These are phyloP conservation scores for Nemotelus pantherinus DNA, from an alignment of 2,888 invertebrate genomes.

Conservation along the genomic window DNA sequence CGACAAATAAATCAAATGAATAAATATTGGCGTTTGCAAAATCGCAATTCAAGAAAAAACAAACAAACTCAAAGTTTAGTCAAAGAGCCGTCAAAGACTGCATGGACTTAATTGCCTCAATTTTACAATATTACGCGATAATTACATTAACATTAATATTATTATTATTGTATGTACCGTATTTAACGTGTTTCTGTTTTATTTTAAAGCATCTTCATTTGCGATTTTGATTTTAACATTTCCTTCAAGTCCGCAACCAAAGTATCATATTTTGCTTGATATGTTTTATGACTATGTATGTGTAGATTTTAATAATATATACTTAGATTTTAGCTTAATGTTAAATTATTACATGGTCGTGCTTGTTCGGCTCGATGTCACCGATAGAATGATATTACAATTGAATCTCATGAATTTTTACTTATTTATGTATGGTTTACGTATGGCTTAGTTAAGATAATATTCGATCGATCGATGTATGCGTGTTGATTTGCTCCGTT, in stretches of 20 bases:
- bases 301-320: background rate
- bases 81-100: slow-evolving; percentile 43
- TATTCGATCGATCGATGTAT: slow-evolving; percentile 33
- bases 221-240: too few relatives aligned
- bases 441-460: background rate
- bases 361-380: background rate
- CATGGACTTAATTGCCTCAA: slow-evolving; percentile 43
- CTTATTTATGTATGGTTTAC: slow-evolving; percentile 19
- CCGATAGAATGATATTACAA: background rate
- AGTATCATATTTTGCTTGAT: slow-evolving; percentile 32
- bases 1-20: slow-evolving; percentile 37
- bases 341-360: slow-evolving; percentile 29
- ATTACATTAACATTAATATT: slow-evolving; percentile 15
- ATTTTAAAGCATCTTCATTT: background rate
- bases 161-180: background rate
- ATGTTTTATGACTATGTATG: slow-evolving; percentile 18
- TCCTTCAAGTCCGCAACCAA: background rate
- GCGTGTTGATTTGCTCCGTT: slow-evolving; percentile 9
- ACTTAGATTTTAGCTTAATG: slow-evolving; percentile 17
- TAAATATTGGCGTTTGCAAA: background rate
- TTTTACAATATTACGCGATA: slow-evolving; percentile 22
- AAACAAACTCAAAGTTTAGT: slow-evolving; percentile 31
- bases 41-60: background rate
- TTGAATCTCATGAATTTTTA: slow-evolving; percentile 40
- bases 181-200: slow-evolving; percentile 19